These are phyloP conservation scores for Eupithecia dodoneata DNA, from an alignment of 2,888 invertebrate genomes.

Conservation along the genomic window DNA sequence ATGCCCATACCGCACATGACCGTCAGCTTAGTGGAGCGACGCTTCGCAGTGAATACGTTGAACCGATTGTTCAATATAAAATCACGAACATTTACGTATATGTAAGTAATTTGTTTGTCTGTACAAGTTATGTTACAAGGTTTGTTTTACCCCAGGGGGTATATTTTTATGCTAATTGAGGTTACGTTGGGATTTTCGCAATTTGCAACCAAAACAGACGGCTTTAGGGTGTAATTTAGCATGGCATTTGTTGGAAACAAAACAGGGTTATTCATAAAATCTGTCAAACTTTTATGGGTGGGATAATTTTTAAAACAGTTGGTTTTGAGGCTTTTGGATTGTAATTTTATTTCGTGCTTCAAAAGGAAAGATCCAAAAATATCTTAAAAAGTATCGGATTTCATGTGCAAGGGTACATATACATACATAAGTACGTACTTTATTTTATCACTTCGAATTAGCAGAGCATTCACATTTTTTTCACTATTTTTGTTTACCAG, in stretches of 20 bases:
- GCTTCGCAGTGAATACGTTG: neutral
- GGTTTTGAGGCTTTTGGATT: neutral
- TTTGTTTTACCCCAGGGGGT: slow-evolving; percentile 21
- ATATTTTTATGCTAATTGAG: slow-evolving; percentile 27
- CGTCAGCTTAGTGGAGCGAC: too few relatives aligned
- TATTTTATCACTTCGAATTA: neutral
- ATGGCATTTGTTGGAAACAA: neutral
- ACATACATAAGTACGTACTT: neutral
- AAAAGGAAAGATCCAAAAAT: neutral
- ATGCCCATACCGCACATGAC: too few relatives aligned
- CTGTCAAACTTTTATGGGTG: slow-evolving; percentile 6
- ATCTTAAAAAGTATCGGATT: neutral
- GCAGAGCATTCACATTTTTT: neutral
- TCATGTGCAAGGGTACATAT: neutral
- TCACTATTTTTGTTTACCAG: neutral
- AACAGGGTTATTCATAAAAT: slow-evolving; percentile 8
- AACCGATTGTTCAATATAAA: neutral
- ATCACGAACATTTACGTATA: neutral
- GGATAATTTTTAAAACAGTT: neutral
- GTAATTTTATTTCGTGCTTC: neutral
- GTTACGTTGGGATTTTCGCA: neutral
- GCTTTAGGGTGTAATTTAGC: slow-evolving; percentile 6
- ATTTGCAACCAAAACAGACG: neutral
- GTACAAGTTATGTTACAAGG: slow-evolving; percentile 15
- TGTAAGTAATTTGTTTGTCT: slow-evolving; percentile 13